phyloP scores from a whole-genome alignment of 2,113 vertebrate species.

The Salvelinus alpinus region DNA sequence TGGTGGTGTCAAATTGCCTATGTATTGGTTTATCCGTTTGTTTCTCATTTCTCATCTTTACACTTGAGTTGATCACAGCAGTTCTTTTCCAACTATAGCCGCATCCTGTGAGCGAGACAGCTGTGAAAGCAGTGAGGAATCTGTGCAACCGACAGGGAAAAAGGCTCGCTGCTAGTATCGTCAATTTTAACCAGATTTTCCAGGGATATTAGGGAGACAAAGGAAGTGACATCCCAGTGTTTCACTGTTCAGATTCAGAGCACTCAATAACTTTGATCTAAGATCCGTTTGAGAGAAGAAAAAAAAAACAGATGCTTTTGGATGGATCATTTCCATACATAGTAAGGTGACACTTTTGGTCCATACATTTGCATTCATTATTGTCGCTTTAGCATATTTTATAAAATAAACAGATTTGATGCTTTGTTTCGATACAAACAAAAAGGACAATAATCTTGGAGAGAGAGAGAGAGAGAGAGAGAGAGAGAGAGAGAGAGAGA shows the following conservation, averaged over 20 bases:
- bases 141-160: constrained; percentile 47
- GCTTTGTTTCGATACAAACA: constrained; percentile 45
- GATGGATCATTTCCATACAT: constrained; percentile 52
- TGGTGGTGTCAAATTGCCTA: constrained; percentile 37
- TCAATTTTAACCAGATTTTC: constrained; percentile 73
- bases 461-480: not conserved
- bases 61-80: constrained; percentile 61
- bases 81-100: constrained; percentile 35
- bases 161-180: constrained; percentile 40
- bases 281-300: constrained; percentile 43
- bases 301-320: constrained; percentile 35
- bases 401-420: constrained; percentile 50
- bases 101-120: constrained; percentile 65
- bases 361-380: constrained; percentile 66
- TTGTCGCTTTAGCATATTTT: constrained; percentile 54
- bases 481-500: not conserved
- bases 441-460: not conserved
- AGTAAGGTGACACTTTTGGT: constrained; percentile 61
- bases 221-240: constrained; percentile 49
- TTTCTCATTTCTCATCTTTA: constrained; percentile 64
- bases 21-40: constrained; percentile 58
- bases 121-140: constrained; percentile 73
- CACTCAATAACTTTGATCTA: constrained; percentile 59
- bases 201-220: constrained; percentile 74
- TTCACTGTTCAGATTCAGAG: constrained; percentile 58